phyloP scores from a whole-genome alignment of 23 tunicate genomes.

The Styela clava region DNA sequence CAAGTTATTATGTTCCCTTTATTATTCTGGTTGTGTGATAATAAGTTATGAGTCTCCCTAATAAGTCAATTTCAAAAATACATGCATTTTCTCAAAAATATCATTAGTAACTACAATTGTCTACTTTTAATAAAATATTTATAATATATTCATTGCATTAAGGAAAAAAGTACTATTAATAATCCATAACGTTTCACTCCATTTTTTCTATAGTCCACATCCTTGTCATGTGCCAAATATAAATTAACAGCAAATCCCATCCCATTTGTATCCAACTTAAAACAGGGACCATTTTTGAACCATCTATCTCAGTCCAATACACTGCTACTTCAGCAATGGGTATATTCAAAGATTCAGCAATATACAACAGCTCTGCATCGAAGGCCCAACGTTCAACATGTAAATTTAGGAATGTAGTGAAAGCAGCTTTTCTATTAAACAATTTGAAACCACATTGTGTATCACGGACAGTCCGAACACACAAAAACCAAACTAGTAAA shows the following conservation, averaged over 20 bases:
- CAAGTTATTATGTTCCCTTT: too few species aligned
- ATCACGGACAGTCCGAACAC: conserved; percentile 78
- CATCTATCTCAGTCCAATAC: conserved; percentile 87
- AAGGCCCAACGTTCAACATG: conserved; percentile 98
- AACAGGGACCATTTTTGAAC: conserved; percentile 89
- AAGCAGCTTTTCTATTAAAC: conserved; percentile 71
- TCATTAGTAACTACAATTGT: too few species aligned
- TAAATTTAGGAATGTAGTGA: conserved; percentile 43
- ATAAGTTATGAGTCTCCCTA: too few species aligned
- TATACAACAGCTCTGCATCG: conserved; percentile 83
- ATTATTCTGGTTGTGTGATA: too few species aligned
- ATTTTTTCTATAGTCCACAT: conserved; percentile 65
- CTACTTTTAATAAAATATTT: too few species aligned
- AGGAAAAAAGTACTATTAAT: background rate
- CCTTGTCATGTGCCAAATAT: conserved; percentile 49
- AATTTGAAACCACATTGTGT: conserved; percentile 95
- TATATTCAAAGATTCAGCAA: conserved; percentile 72
- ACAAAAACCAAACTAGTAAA: conserved; percentile 79
- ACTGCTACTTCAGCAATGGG: conserved; percentile 90
- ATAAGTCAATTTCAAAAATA: too few species aligned
- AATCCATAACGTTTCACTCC: background rate
- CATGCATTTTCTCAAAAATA: too few species aligned
- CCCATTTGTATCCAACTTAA: conserved; percentile 97
- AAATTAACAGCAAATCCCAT: conserved; percentile 66
- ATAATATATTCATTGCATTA: background rate